Conservation (phyloP, 2,888 invertebrate species). For the Ochropleura plecta region DNA sequence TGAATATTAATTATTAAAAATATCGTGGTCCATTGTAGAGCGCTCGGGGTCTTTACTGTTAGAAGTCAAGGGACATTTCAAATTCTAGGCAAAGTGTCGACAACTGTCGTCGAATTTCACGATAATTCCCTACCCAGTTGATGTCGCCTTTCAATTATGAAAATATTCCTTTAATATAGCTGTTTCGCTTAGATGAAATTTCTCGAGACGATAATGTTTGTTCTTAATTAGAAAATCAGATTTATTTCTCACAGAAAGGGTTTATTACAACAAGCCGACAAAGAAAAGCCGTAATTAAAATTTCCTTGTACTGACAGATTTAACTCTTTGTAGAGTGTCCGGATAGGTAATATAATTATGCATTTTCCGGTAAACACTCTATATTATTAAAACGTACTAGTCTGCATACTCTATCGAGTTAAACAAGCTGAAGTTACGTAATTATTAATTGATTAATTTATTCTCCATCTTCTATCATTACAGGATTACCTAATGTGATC, state of each 20-base stretch:
- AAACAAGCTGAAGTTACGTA: neutral
- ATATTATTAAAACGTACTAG: neutral
- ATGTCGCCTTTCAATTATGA: slow-evolving; percentile 76
- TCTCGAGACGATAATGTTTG: slow-evolving; percentile 76
- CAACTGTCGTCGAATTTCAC: slow-evolving; percentile 76
- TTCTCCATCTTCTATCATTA: no score
- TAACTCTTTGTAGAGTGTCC: slow-evolving; percentile 18
- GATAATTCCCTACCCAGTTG: slow-evolving; percentile 67
- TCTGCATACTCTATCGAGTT: neutral
- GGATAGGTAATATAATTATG: slow-evolving; percentile 9
- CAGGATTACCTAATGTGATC: no score
- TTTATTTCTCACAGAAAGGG: slow-evolving; percentile 71
- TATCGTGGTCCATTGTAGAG: slow-evolving; percentile 39
- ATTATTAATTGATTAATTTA: no score
- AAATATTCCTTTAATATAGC: slow-evolving; percentile 78
- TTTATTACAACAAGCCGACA: slow-evolving; percentile 69
- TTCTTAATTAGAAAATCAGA: slow-evolving; percentile 80
- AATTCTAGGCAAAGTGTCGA: slow-evolving; percentile 70
- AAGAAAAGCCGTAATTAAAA: slow-evolving; percentile 65
- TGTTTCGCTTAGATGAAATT: slow-evolving; percentile 71
- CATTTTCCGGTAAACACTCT: neutral
- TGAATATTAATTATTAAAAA: slow-evolving; percentile 75
- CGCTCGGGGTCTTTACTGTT: slow-evolving; percentile 47
- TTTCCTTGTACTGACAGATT: slow-evolving; percentile 30
- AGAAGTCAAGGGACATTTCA: slow-evolving; percentile 48